These are phyloP conservation scores for Pangasius larnaudii DNA, from an alignment of 2,797 vertebrate genomes.

Conservation along the genomic window DNA sequence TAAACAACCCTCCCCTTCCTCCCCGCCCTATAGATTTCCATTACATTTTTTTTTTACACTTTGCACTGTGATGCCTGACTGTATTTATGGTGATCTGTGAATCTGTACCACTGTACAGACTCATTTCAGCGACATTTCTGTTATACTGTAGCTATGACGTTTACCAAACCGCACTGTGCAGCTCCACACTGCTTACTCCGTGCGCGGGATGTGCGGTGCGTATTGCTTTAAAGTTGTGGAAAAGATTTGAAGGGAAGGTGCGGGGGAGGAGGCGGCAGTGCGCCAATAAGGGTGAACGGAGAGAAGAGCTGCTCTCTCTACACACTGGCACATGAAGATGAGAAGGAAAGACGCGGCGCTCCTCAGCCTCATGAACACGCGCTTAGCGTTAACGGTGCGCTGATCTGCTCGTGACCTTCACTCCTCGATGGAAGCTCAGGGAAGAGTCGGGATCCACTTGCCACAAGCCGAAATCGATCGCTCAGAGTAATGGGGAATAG, in stretches of 20 bases:
- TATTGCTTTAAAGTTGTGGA: slow-evolving; percentile 78
- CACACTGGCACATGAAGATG: slow-evolving; percentile 52
- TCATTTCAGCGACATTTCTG: neutral
- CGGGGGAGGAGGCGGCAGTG: slow-evolving; percentile 73
- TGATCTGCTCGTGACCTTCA: slow-evolving; percentile 24
- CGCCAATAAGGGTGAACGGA: slow-evolving; percentile 59
- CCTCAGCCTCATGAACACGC: slow-evolving; percentile 28
- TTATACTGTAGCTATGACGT: neutral
- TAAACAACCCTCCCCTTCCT: no score
- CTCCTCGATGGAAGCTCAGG: slow-evolving; percentile 73
- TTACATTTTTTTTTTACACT: neutral
- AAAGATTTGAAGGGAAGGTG: slow-evolving; percentile 53
- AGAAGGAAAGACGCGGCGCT: slow-evolving; percentile 59
- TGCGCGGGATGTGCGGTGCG: slow-evolving; percentile 25
- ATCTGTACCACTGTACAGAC: neutral
- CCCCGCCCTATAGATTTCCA: neutral
- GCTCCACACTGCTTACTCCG: neutral
- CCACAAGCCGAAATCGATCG: slow-evolving; percentile 67
- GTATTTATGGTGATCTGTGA: neutral
- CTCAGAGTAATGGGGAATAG: slow-evolving; percentile 81
- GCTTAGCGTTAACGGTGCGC: slow-evolving; percentile 37
- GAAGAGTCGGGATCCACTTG: slow-evolving; percentile 70
- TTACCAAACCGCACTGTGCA: neutral
- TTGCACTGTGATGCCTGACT: neutral
- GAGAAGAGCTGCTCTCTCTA: slow-evolving; percentile 55